phyloP scores from a whole-genome alignment of 2,888 invertebrate species.

The Seira ritae region DNA sequence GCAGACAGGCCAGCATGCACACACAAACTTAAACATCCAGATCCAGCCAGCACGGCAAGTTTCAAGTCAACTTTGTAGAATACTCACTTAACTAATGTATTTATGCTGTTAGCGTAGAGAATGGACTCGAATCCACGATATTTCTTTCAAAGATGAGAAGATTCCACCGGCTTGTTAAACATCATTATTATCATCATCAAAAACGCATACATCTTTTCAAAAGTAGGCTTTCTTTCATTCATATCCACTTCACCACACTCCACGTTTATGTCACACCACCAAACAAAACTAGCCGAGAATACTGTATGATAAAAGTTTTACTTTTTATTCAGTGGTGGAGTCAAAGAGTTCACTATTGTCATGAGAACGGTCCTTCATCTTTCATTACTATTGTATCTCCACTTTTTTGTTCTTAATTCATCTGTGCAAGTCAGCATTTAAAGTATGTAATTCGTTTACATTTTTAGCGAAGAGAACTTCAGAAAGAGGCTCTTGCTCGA shows the following conservation, averaged over 20 bases:
- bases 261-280: not conserved
- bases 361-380: too few relatives aligned
- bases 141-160: slow-evolving; percentile 26
- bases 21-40: not conserved
- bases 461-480: too few relatives aligned
- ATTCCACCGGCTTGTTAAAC: slow-evolving; percentile 45
- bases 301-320: too few relatives aligned
- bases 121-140: not conserved
- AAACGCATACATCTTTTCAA: slow-evolving; percentile 29
- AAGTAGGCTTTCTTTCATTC: slow-evolving; percentile 33
- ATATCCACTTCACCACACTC: not conserved
- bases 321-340: too few relatives aligned
- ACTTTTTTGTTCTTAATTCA: too few relatives aligned
- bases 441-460: too few relatives aligned
- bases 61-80: slow-evolving; percentile 6
- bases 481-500: too few relatives aligned
- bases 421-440: too few relatives aligned
- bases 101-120: not conserved
- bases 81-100: not conserved
- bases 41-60: slow-evolving; percentile 22
- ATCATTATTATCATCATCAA: slow-evolving; percentile 45
- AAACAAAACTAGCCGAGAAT: too few relatives aligned
- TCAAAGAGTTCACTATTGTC: too few relatives aligned
- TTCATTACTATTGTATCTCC: too few relatives aligned
- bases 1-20: slow-evolving; percentile 47